A percentile compares a stretch with the other conserved stretches of the same genome.
Conservation (phyloP, 2,888 invertebrate genomes). For the Lasioglossum malachurum region DNA sequence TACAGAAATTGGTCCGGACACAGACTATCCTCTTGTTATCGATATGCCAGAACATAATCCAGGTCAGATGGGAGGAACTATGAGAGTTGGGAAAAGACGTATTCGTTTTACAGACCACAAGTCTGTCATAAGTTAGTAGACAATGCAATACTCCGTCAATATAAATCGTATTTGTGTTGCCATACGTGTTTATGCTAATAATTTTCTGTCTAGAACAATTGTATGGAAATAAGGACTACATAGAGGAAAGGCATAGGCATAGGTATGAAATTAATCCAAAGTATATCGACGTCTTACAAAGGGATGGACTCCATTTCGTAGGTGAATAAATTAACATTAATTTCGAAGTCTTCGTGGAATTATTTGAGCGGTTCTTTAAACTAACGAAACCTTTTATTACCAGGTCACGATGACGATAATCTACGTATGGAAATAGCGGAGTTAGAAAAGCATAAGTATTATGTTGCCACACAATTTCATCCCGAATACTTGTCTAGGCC, state of each 20-base stretch:
- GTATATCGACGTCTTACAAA: conserved; percentile 92
- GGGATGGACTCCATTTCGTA: conserved; percentile 95
- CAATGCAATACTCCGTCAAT: conserved; percentile 15
- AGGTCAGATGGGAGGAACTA: conserved; percentile 97
- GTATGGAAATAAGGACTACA: conserved; percentile 91
- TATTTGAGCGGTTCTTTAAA: neutral
- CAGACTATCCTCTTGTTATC: conserved; percentile 93
- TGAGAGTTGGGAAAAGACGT: conserved; percentile 97
- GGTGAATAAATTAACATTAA: conserved; percentile 85
- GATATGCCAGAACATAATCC: conserved; percentile 99
- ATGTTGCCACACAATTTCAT: conserved; percentile 98
- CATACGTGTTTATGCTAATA: neutral
- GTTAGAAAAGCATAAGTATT: conserved; percentile 95
- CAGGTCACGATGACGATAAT: conserved; percentile 91
- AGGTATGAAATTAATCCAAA: conserved; percentile 98
- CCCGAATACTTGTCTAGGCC: conserved; percentile 98
- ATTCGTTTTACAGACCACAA: conserved; percentile 90
- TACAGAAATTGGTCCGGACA: conserved; percentile 92
- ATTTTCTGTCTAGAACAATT: conserved; percentile 87
- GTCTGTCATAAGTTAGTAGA: conserved; percentile 88
- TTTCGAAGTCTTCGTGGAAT: neutral
- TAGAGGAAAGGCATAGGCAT: conserved; percentile 98
- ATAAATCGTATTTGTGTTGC: neutral
- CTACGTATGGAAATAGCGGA: conserved; percentile 98
- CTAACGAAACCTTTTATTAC: conserved; percentile 9